Percentiles rank a stretch among this genome's conserved stretches.
These are phyloP conservation scores for Montipora efflorescens DNA, from an alignment of 64 coral and sea anemone species.

Conservation along the genomic window DNA sequence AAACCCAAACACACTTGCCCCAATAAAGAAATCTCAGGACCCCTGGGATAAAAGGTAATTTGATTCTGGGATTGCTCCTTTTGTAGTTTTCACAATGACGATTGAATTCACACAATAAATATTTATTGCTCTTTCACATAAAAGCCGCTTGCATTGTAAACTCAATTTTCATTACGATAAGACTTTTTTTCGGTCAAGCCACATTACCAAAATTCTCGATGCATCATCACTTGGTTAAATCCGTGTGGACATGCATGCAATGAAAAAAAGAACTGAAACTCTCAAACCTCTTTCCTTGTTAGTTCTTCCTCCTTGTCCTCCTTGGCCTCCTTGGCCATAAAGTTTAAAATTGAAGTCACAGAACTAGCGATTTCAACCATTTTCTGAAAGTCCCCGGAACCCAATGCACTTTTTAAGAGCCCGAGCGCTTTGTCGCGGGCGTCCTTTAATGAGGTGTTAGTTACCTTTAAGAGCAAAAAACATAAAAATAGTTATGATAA, in stretches of 20 bases:
- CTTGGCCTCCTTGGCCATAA: not conserved
- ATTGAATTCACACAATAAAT: no score
- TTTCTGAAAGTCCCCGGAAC: not conserved
- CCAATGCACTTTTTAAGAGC: not conserved
- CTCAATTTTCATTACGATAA: no score
- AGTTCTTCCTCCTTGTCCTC: not conserved
- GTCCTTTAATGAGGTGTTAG: not conserved
- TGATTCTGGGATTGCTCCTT: no score
- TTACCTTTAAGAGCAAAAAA: not conserved
- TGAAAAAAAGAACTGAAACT: not conserved
- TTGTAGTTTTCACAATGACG: no score
- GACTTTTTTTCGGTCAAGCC: not conserved
- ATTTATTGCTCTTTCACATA: no score
- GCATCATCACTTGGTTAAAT: no score
- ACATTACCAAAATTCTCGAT: not conserved
- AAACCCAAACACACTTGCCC: no score
- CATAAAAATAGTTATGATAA: not conserved
- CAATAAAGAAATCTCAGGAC: no score
- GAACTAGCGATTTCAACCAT: not conserved
- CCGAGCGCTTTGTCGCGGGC: not conserved
- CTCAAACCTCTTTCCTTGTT: not conserved
- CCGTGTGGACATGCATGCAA: not conserved
- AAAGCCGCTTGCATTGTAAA: no score
- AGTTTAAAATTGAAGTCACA: conserved; percentile 36
- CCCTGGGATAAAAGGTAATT: no score